Base-by-base conservation (phyloP, 2,113 vertebrate species). In the Gymnogyps californianus region DNA sequence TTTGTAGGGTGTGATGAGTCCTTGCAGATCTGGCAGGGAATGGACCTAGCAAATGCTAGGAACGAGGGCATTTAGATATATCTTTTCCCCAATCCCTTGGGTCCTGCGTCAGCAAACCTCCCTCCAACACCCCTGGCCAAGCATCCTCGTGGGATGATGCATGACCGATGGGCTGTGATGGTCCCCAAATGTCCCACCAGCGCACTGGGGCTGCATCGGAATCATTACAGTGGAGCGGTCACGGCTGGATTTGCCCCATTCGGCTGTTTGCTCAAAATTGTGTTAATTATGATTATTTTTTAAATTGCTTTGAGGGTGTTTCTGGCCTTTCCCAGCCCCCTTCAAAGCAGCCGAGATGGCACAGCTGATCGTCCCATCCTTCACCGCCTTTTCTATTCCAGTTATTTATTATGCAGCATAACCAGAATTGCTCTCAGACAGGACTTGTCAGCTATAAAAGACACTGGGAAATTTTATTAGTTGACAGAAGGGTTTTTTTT, bases 381-480 rank as follows among this genome's bases (percentile, higher is more conserved):
- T 80, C 6, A 12, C 78, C 2, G 22, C 69, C 36, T 84, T 85
- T 79, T 87, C 88, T 34, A 11, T 88, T 80, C 87, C 49, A 19
- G 44, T 81, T 93, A 62, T 81, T 94, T 89, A 54, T 95, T 65
- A 88, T 64, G 83, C 91, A 64, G 78, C 82, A 74, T 58, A 78
- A 78, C 90, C 44, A 70, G 84, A 71, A 78, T 51, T 81, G 87
- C 89, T 94, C 59, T 83, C 78, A 90, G 92, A 94, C 94, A 78
- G 67, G 83, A 70, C 87, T 96, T 88, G 89, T 97, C 97, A 96
- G 97, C 89, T 95, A 18, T 83, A 93, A 86, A 94, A 96, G 92
- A 93, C 84, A 70, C 67, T 82, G 80, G 91, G 72, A 96, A 92
- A 91, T 96, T 88, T 94, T 92, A 97, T 93, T 95, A 96, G 89